A percentile compares a stretch with the other conserved stretches of the same genome.
Conservation (phyloP, 1,140 invertebrate species). For the Oreohelix idahoensis region DNA sequence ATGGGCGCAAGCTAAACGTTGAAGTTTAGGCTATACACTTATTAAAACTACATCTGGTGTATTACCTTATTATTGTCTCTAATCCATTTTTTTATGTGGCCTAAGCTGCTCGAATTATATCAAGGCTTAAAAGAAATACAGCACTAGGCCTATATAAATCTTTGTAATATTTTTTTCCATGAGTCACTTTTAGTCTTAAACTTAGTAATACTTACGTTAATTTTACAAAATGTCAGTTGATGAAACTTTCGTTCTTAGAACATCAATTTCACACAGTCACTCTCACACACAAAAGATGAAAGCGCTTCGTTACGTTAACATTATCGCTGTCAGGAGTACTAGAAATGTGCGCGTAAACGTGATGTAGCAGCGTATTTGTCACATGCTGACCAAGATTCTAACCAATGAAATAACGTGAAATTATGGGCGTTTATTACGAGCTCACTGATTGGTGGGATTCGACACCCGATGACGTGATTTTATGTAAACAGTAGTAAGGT, state of each 20-base stretch:
- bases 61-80: no score
- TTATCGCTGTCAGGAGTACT: background rate
- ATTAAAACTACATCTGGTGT: no score
- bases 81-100: no score
- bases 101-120: no score
- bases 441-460: background rate
- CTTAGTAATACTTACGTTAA: background rate
- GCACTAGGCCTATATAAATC: no score
- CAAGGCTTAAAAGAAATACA: no score
- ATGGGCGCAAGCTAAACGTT: no score
- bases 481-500: background rate
- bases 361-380: background rate
- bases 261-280: conserved; percentile 37
- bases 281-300: conserved; percentile 19
- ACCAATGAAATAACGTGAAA: background rate
- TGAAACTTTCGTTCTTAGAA: conserved; percentile 38
- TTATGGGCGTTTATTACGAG: background rate
- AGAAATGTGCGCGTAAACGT: background rate
- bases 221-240: conserved; percentile 14
- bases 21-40: no score
- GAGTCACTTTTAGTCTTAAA: background rate
- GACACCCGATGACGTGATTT: background rate
- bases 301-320: conserved; percentile 15
- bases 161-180: no score
- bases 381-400: background rate